Conservation (phyloP, 2,113 vertebrate genomes). For the Ceyx margarethae region DNA sequence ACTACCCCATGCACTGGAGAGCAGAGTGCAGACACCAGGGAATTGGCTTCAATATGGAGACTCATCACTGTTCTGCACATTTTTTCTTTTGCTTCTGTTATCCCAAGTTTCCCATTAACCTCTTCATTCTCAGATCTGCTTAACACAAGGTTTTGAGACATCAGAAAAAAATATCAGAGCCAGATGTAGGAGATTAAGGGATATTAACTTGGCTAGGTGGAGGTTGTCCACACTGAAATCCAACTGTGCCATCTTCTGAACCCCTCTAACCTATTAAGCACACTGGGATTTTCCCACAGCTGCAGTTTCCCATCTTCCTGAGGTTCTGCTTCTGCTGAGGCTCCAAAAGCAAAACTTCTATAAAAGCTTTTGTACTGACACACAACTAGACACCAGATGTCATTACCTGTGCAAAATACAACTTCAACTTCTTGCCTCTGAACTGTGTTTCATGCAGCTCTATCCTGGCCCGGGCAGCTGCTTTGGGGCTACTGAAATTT, state of each 20-base stretch:
- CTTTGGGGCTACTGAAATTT: slow-evolving; percentile 86
- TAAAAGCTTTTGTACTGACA: neutral
- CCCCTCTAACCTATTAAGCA: neutral
- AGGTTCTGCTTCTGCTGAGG: neutral
- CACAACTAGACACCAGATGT: neutral
- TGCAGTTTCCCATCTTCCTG: neutral
- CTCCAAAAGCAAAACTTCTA: neutral
- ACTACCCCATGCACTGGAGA: neutral
- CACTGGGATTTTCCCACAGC: neutral
- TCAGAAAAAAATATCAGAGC: neutral
- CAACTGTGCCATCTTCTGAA: neutral
- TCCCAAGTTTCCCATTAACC: neutral
- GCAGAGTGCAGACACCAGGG: neutral
- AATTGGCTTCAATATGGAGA: neutral
- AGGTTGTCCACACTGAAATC: neutral
- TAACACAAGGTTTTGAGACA: neutral
- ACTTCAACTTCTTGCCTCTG: slow-evolving; percentile 86
- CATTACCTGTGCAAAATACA: slow-evolving; percentile 87
- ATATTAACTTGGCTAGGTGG: neutral
- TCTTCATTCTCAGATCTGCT: neutral
- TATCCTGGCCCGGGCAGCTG: slow-evolving; percentile 86
- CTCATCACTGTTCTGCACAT: neutral
- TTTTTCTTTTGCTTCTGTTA: neutral
- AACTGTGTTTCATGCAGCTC: slow-evolving; percentile 89
- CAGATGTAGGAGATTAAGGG: neutral